phyloP scores from a whole-genome alignment of 2,888 invertebrate species.

The Hipparchia sbordonii region DNA sequence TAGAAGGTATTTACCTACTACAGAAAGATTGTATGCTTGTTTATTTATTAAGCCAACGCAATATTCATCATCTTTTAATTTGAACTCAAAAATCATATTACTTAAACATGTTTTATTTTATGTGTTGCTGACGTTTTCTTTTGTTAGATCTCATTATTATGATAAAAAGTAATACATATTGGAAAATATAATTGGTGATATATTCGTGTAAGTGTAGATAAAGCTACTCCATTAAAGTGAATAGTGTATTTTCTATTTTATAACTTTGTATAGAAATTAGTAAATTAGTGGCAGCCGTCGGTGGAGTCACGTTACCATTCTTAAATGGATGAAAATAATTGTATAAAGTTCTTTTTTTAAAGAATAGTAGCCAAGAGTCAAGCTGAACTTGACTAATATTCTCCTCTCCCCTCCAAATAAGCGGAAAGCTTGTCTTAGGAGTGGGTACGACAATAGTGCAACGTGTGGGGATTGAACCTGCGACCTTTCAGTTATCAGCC shows the following conservation, averaged over 20 bases:
- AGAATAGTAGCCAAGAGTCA: too few relatives aligned
- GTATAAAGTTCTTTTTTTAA: slow-evolving; percentile 19
- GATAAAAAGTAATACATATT: neutral
- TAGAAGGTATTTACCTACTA: too few relatives aligned
- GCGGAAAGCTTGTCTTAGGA: too few relatives aligned
- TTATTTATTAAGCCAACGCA: too few relatives aligned
- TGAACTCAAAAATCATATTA: too few relatives aligned
- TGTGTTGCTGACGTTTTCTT: neutral
- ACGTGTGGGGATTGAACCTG: too few relatives aligned
- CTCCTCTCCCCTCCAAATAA: too few relatives aligned
- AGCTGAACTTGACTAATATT: too few relatives aligned
- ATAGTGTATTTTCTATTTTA: slow-evolving; percentile 23
- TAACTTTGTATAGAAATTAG: slow-evolving; percentile 34
- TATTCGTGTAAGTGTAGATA: neutral
- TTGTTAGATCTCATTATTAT: slow-evolving; percentile 11
- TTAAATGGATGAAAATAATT: slow-evolving; percentile 39
- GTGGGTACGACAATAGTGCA: too few relatives aligned
- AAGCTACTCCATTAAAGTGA: neutral
- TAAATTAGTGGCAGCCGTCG: slow-evolving; percentile 72
- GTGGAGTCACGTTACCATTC: slow-evolving; percentile 81
- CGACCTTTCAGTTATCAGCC: too few relatives aligned
- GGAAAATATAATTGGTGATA: slow-evolving; percentile 1
- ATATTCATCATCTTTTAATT: too few relatives aligned
- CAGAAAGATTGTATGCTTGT: too few relatives aligned
- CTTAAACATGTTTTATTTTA: neutral